Base-by-base conservation (phyloP, 2,797 vertebrate genomes). In the Tapera naevia region DNA sequence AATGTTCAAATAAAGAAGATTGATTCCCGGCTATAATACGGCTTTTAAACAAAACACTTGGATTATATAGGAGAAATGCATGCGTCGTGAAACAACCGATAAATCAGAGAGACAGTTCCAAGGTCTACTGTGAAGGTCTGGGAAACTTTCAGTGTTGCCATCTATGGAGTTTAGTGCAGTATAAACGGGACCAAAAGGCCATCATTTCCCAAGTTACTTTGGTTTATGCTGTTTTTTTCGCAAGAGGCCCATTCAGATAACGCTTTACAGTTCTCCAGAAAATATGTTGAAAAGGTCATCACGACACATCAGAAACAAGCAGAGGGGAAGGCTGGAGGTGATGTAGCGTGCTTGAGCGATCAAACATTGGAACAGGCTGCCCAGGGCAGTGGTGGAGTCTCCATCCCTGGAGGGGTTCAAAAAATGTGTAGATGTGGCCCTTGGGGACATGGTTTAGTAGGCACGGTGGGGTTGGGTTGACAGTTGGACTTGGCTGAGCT, bases 1-100 rank as follows among this genome's bases (percentile, higher is more conserved):
- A 75, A 84, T 7, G 53, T 84, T 96, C 92, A 96, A 96, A 96
- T 97, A 94, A 95, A 96, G 83, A 96, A 93, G 94, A 95, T 90
- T 81, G 92, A 97, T 96, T 90, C 93, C 57, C 53, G n/a, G 80
- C 71, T 94, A 61, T 90, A 95, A 88, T 82, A 76, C 7, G 41
- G 65, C 17, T 82, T 93, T 64, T 67, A 95, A 96, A 85, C 83
- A 92, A 93, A 97, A 91, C 64, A 88, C 19, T 61, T 10, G 94
- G 94, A 80, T 94, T 93, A 86, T 85, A 64, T 18, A 73, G 71
- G 89, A 95, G 94, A 90, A 93, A 91, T 67, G 62, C 79, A 60
- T 94, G 73, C 75, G 78, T 91, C 48, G 24, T 74, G 91, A 89
- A 94, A 94, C 75, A 58, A 75, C 76, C 2, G 8, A 96, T 96